Conservation (phyloP, 2,113 vertebrate genomes). For the Coturnix japonica region DNA sequence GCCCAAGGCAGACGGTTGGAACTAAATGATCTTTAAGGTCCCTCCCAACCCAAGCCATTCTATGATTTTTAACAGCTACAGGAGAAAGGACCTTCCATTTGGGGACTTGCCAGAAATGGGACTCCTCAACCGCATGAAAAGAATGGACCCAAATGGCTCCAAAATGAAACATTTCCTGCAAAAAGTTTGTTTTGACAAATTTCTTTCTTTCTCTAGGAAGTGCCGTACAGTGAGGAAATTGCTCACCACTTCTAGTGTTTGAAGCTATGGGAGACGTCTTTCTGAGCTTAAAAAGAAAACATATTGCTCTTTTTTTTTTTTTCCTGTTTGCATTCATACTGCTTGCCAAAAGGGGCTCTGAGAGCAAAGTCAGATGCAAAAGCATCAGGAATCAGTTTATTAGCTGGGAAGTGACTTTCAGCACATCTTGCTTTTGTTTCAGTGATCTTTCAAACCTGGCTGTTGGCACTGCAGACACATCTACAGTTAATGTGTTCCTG, state of each 20-base stretch:
- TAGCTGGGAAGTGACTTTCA: neutral
- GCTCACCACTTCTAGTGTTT: neutral
- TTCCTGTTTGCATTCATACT: neutral
- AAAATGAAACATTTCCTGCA: neutral
- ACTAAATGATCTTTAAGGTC: no score
- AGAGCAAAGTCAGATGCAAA: neutral
- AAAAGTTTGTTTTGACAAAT: neutral
- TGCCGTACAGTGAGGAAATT: neutral
- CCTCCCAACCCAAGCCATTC: no score
- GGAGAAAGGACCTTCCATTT: neutral
- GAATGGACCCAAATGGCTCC: neutral
- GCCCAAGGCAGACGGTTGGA: no score
- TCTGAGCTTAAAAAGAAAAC: neutral
- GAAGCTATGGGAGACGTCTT: neutral
- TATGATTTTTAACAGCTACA: neutral
- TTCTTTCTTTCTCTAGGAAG: neutral
- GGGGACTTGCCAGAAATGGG: neutral
- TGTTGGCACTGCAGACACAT: neutral
- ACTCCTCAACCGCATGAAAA: neutral
- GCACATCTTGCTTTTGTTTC: neutral
- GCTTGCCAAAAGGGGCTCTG: neutral
- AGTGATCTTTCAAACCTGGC: neutral
- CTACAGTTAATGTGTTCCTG: fast-evolving
- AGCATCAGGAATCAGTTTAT: neutral
- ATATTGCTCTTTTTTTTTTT: neutral